Evolutionary conservation across 2,113 vertebrate genomes (phyloP).

Genomic region (Lynx canadensis): DNA sequence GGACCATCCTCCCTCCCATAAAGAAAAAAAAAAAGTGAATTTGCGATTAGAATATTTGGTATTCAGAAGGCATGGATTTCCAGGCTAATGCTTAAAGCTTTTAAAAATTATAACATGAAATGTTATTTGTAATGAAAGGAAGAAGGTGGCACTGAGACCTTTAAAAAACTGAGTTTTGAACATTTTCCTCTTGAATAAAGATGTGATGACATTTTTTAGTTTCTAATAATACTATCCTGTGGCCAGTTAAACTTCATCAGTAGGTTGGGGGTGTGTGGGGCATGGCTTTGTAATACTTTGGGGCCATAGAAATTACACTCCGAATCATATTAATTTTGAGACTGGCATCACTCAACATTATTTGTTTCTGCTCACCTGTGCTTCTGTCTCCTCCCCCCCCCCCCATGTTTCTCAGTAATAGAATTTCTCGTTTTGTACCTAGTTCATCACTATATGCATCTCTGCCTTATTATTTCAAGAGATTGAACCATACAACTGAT

Average conservation of each 20-base stretch:
- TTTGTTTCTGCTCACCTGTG: not conserved
- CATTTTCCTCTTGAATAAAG: conserved; percentile 9
- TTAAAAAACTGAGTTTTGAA: not conserved
- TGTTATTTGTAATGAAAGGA: conserved; percentile 7
- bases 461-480: not conserved
- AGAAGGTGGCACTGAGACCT: not conserved
- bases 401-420: not conserved
- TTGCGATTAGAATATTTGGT: not conserved
- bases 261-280: not conserved
- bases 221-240: not conserved
- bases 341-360: not conserved
- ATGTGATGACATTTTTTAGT: not conserved
- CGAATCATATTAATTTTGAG: not conserved
- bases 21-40: not conserved
- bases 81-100: not conserved
- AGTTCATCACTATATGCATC: not conserved
- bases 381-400: not conserved
- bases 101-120: not conserved
- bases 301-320: not conserved
- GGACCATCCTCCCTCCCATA: not conserved
- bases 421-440: not conserved
- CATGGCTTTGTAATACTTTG: not conserved
- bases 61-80: not conserved
- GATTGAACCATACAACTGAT: not conserved
- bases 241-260: not conserved